phyloP scores from a whole-genome alignment of 2,888 invertebrate species.

The Cyrtodaria siliqua region DNA sequence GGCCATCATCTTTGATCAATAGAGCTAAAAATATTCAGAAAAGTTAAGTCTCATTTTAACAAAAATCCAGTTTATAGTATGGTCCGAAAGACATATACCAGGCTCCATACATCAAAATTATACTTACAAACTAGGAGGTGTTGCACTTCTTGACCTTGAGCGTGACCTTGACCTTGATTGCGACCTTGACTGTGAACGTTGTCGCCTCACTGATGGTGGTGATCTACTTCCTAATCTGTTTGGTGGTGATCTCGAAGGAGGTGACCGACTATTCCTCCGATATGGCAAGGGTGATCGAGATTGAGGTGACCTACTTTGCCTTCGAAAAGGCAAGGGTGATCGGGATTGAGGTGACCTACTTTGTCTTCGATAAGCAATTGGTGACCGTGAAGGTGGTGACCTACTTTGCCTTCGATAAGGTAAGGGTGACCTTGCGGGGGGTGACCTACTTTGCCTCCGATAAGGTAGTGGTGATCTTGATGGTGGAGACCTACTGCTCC shows the following conservation, averaged over 20 bases:
- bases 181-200: constrained; percentile 23
- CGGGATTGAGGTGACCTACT: constrained; percentile 68
- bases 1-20: too few species aligned
- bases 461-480: constrained; percentile 55
- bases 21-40: too few species aligned
- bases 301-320: background rate
- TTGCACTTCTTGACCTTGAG: constrained; percentile 87
- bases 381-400: constrained; percentile 67
- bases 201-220: constrained; percentile 13
- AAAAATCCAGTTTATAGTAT: too few species aligned
- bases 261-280: background rate
- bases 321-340: constrained; percentile 18
- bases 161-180: constrained; percentile 71
- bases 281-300: constrained; percentile 20
- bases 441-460: constrained; percentile 71
- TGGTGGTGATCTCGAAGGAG: constrained; percentile 19
- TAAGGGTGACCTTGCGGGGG: constrained; percentile 42
- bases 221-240: constrained; percentile 69
- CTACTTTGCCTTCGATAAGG: constrained; percentile 21
- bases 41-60: too few species aligned
- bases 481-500: constrained; percentile 71
- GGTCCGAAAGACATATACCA: too few species aligned
- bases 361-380: background rate
- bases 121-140: constrained; percentile 90
- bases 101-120: too few species aligned